Evolutionary conservation across 2,888 invertebrate species (phyloP).

Genomic region (Ochlodes sylvanus): DNA sequence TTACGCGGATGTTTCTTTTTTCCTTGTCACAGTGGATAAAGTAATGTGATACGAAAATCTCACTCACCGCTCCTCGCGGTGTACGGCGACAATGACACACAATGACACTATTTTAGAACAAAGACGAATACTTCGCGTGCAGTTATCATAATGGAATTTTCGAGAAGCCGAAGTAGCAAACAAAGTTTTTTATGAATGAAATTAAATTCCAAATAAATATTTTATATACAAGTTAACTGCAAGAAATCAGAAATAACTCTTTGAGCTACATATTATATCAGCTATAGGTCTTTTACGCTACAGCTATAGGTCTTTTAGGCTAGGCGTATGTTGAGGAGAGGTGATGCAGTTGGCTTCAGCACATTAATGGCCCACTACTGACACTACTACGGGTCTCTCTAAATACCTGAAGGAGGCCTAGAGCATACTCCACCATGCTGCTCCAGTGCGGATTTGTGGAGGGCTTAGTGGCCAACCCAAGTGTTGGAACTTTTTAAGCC

Average conservation of each 20-base stretch:
- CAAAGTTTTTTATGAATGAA: neutral
- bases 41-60: slow-evolving; percentile 34
- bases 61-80: slow-evolving; percentile 15
- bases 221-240: neutral
- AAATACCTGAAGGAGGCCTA: too few relatives aligned
- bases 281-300: too few relatives aligned
- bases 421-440: too few relatives aligned
- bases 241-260: neutral
- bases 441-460: too few relatives aligned
- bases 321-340: too few relatives aligned
- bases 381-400: too few relatives aligned
- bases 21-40: slow-evolving; percentile 28
- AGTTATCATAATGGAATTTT: neutral
- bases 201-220: neutral
- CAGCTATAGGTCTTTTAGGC: too few relatives aligned
- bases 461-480: too few relatives aligned
- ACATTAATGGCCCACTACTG: too few relatives aligned
- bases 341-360: too few relatives aligned
- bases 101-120: slow-evolving; percentile 26
- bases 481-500: too few relatives aligned
- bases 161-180: neutral
- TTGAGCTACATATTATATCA: too few relatives aligned
- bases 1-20: slow-evolving; percentile 15
- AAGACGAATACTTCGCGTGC: neutral
- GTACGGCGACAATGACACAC: slow-evolving; percentile 2